These are phyloP conservation scores for Sebastolobus alascanus DNA, from an alignment of 2,797 vertebrate species.

Conservation along the genomic window DNA sequence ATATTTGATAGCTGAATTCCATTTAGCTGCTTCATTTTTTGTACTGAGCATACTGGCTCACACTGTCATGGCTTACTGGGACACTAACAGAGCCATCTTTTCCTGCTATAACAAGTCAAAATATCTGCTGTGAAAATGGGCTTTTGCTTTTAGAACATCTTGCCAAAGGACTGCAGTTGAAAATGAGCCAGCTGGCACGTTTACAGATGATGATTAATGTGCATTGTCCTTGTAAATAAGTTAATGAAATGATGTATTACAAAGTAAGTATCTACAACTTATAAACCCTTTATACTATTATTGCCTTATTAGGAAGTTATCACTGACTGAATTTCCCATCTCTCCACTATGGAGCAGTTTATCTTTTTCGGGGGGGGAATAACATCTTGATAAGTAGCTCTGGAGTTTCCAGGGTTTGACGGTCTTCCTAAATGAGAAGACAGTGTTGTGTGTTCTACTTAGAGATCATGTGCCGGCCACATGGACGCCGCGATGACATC, in stretches of 20 bases:
- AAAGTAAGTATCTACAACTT: background rate
- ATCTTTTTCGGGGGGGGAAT: slow-evolving; percentile 35
- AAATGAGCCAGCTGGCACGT: background rate
- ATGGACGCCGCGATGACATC: slow-evolving; percentile 79
- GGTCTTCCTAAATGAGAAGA: slow-evolving; percentile 70
- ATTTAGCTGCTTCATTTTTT: background rate
- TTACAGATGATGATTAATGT: slow-evolving; percentile 13
- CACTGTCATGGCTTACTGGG: background rate
- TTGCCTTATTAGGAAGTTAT: background rate
- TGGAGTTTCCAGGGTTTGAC: slow-evolving; percentile 69
- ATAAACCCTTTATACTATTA: background rate
- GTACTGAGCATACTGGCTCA: background rate
- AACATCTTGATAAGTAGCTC: slow-evolving; percentile 8
- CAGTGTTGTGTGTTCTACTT: slow-evolving; percentile 69
- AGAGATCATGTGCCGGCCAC: slow-evolving; percentile 81
- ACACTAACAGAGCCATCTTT: background rate
- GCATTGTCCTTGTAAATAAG: no score
- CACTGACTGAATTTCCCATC: slow-evolving; percentile 23
- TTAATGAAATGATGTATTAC: slow-evolving; percentile 8
- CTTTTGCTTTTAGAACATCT: background rate
- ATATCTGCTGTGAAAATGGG: background rate
- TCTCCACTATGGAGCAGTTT: background rate
- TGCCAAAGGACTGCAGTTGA: background rate
- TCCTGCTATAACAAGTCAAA: background rate
- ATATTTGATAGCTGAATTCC: background rate